phyloP scores from a whole-genome alignment of 2,797 vertebrate genomes.

The Thripadectes ignobilis region DNA sequence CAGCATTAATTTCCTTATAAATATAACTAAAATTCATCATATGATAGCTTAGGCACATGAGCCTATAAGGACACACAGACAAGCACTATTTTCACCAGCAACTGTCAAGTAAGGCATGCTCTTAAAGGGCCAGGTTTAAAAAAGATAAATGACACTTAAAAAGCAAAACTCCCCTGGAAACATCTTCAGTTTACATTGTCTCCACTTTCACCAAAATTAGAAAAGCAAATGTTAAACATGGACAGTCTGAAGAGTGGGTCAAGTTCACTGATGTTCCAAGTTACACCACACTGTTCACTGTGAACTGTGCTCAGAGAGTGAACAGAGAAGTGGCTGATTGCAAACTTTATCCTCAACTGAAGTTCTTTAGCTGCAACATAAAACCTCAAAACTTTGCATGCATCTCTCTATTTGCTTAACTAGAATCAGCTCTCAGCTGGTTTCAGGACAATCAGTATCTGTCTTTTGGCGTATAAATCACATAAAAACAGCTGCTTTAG shows the following conservation, averaged over 20 bases:
- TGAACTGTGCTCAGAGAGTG: rapidly evolving
- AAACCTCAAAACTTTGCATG: background rate
- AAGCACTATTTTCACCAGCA: conserved; percentile 1
- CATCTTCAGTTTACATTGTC: background rate
- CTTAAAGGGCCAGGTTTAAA: background rate
- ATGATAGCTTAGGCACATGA: background rate
- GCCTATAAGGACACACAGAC: background rate
- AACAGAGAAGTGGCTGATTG: background rate
- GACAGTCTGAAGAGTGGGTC: background rate
- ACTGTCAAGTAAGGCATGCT: background rate
- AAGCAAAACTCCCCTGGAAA: background rate
- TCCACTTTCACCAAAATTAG: background rate
- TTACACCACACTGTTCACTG: background rate
- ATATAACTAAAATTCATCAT: conserved; percentile 29
- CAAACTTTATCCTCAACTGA: background rate
- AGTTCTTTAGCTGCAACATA: background rate
- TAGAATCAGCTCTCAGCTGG: background rate
- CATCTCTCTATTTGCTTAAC: background rate
- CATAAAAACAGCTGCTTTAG: background rate
- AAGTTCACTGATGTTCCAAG: background rate
- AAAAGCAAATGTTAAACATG: background rate
- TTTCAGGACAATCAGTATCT: background rate
- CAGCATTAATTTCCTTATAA: conserved; percentile 24
- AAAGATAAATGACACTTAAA: background rate
- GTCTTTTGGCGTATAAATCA: background rate